Evolutionary conservation across 2,113 vertebrate genomes (phyloP).

Genomic region (western clawed frog (Xenopus tropicalis)): UCB_Xtro_10.0 CM004444.2:87467501-87468000

Average conservation of each 20-base stretch:
- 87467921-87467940: conserved; percentile 80
- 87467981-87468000: no score
- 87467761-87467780: not conserved
- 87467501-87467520: conserved; percentile 92
- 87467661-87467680: no score
- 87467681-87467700: no score
- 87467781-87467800: conserved; percentile 75
- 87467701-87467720: no score
- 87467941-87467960: conserved; percentile 88
- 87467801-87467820: conserved; percentile 90
- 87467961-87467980: conserved; percentile 76
- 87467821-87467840: conserved; percentile 89
- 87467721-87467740: no score
- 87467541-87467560: not conserved
- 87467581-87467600: not conserved
- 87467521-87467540: conserved; percentile 72
- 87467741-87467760: no score
- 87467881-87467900: conserved; percentile 89
- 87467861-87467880: conserved; percentile 78
- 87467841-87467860: conserved; percentile 87
- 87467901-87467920: conserved; percentile 86
- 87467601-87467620: not conserved
- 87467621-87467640: not conserved
- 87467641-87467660: no score
- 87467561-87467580: not conserved